Evolutionary conservation across 1,140 invertebrate genomes (phyloP).

Genomic region (Trichogramma pretiosum): DNA sequence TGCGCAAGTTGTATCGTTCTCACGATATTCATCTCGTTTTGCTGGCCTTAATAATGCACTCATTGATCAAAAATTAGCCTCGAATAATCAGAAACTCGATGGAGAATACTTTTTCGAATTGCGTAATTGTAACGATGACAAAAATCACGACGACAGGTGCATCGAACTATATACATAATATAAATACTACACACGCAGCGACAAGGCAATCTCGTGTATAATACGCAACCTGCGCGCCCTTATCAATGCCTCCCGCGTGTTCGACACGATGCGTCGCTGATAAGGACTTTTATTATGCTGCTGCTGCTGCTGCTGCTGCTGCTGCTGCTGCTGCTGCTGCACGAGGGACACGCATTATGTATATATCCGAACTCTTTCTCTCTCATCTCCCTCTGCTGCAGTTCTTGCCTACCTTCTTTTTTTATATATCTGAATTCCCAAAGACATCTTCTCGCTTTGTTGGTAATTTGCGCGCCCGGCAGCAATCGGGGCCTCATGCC

Average conservation of each 20-base stretch:
- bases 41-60: too few relatives aligned
- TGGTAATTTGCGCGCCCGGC: constrained; percentile 8
- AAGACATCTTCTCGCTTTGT: constrained; percentile 11
- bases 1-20: background rate
- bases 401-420: too few relatives aligned
- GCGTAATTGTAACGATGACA: too few relatives aligned
- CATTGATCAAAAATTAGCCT: too few relatives aligned
- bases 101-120: background rate
- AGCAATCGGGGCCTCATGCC: too few relatives aligned
- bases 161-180: too few relatives aligned
- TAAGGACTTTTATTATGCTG: background rate
- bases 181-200: too few relatives aligned
- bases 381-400: too few relatives aligned
- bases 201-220: background rate
- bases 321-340: background rate
- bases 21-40: too few relatives aligned
- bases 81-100: background rate
- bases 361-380: too few relatives aligned
- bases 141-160: too few relatives aligned
- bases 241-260: constrained; percentile 12
- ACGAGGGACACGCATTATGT: background rate
- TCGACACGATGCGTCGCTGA: constrained; percentile 15
- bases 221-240: too few relatives aligned
- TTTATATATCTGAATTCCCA: constrained; percentile 8
- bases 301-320: background rate